A percentile compares a stretch with the other conserved stretches of the same genome.
These are phyloP conservation scores for Tautogolabrus adspersus DNA, from an alignment of 2,113 vertebrate species.

Conservation along the genomic window DNA sequence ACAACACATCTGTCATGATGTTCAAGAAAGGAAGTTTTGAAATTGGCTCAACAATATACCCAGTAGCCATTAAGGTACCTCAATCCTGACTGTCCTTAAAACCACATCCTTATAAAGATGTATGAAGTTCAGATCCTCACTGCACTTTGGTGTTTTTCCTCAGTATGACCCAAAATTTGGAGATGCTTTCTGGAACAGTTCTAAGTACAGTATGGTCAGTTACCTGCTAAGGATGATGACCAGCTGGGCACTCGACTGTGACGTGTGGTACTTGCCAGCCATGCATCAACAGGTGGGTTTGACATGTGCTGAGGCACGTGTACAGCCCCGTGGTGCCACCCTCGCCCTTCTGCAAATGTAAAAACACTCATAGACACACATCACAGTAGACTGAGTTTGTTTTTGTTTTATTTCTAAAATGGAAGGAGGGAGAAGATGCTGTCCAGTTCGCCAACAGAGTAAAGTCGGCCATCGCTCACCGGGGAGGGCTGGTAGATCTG, in stretches of 20 bases:
- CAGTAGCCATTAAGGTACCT: constrained; percentile 91
- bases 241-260: constrained; percentile 97
- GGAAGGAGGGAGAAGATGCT: constrained; percentile 92
- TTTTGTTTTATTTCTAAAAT: constrained; percentile 31
- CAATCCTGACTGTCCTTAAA: neutral
- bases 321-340: neutral
- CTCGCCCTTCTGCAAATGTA: neutral
- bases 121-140: neutral
- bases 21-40: constrained; percentile 99
- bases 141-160: constrained; percentile 1
- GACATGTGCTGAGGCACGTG: neutral
- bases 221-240: constrained; percentile 98
- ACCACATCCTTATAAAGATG: neutral
- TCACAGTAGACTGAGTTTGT: neutral
- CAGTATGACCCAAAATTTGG: constrained; percentile 98
- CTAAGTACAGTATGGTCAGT: constrained; percentile 93
- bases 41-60: constrained; percentile 95
- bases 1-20: constrained; percentile 99
- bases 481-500: constrained; percentile 94
- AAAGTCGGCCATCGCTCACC: constrained; percentile 92
- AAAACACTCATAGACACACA: neutral
- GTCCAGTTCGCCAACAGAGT: constrained; percentile 97
- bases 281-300: constrained; percentile 91
- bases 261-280: constrained; percentile 96
- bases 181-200: constrained; percentile 99